These are phyloP conservation scores for Thamnaconus septentrionalis DNA, from an alignment of 2,113 vertebrate species.

Conservation along the genomic window DNA sequence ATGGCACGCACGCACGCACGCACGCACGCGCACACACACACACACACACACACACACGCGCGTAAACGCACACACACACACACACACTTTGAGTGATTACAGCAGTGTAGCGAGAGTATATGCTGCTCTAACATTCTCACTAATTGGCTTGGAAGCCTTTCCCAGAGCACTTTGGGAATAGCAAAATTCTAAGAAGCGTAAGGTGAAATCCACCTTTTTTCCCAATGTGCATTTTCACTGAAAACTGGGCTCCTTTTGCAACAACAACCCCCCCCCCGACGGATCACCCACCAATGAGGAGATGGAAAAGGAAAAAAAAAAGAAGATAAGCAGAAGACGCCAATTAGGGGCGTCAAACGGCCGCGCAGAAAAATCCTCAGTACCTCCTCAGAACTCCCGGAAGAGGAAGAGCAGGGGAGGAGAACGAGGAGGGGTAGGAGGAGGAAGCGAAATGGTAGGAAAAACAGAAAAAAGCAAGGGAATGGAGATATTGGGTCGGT, in stretches of 20 bases:
- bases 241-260: constrained; percentile 34
- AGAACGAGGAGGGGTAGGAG: constrained; percentile 1
- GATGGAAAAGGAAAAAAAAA: constrained; percentile 26
- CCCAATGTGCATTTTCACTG: constrained; percentile 13
- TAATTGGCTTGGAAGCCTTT: constrained; percentile 44
- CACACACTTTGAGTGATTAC: constrained; percentile 40
- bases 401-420: constrained; percentile 17
- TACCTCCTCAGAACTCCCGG: constrained; percentile 40
- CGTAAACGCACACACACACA: constrained; percentile 3
- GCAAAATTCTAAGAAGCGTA: not conserved
- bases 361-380: constrained; percentile 38
- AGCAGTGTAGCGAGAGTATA: constrained; percentile 37
- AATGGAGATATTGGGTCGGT: too few species aligned
- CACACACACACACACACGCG: not conserved
- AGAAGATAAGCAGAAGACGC: constrained; percentile 46
- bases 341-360: constrained; percentile 52
- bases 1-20: constrained; percentile 19
- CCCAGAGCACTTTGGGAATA: constrained; percentile 15
- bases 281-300: too few species aligned
- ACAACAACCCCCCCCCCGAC: too few species aligned
- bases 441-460: not conserved
- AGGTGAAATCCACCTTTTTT: constrained; percentile 26
- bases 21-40: not conserved
- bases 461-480: too few species aligned
- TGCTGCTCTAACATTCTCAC: constrained; percentile 25